Conservation (phyloP, 2,797 vertebrate genomes). For the Masticophis lateralis region DNA sequence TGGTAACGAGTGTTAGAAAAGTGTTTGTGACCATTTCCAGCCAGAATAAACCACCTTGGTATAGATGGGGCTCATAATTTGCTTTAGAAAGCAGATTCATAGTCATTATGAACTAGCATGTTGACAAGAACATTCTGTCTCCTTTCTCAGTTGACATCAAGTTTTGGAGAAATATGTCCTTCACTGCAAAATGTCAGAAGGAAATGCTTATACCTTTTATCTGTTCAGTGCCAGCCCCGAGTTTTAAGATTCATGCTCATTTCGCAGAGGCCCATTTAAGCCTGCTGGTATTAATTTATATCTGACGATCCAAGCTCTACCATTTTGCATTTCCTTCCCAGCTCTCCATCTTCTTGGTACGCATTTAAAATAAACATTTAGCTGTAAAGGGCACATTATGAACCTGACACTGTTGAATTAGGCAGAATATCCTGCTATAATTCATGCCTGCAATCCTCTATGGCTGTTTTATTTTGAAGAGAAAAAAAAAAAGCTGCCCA, state of each 20-base stretch:
- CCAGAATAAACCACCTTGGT: background rate
- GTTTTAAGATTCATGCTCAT: conserved; percentile 67
- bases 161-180: conserved; percentile 65
- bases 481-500: background rate
- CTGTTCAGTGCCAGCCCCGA: conserved; percentile 61
- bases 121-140: conserved; percentile 45
- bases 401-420: conserved; percentile 58
- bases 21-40: background rate
- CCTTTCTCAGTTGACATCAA: conserved; percentile 48
- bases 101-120: conserved; percentile 51
- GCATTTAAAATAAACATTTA: conserved; percentile 68
- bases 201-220: conserved; percentile 61
- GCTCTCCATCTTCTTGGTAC: conserved; percentile 65
- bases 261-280: conserved; percentile 62
- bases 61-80: background rate
- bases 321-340: conserved; percentile 61
- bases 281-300: conserved; percentile 67
- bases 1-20: background rate
- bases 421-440: conserved; percentile 55
- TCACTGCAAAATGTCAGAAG: conserved; percentile 58
- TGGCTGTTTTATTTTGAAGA: conserved; percentile 41
- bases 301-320: conserved; percentile 53
- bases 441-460: conserved; percentile 45
- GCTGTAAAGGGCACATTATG: conserved; percentile 64
- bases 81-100: background rate